These are phyloP conservation scores for Carterocephalus palaemon DNA, from an alignment of 2,888 invertebrate genomes.

Conservation along the genomic window DNA sequence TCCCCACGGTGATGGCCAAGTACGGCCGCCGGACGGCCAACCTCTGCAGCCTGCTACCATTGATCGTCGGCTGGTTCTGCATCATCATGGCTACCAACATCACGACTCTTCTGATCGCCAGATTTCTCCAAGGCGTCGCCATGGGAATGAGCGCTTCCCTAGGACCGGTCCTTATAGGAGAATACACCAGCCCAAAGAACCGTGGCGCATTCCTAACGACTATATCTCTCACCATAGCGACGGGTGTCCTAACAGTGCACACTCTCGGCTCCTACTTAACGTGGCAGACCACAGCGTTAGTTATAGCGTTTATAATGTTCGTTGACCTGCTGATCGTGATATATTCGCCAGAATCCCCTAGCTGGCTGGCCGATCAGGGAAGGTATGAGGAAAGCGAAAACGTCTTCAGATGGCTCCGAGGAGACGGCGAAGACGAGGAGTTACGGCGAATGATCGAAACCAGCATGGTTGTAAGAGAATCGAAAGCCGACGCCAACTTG, in stretches of 20 bases:
- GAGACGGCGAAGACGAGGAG: constrained; percentile 60
- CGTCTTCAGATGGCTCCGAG: constrained; percentile 78
- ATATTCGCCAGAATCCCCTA: constrained; percentile 80
- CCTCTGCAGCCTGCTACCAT: constrained; percentile 62
- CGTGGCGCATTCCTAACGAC: constrained; percentile 80
- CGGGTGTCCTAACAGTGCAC: constrained; percentile 80
- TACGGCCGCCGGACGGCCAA: constrained; percentile 75
- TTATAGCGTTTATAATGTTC: constrained; percentile 65
- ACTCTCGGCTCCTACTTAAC: constrained; percentile 76
- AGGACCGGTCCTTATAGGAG: constrained; percentile 73
- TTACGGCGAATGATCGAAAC: constrained; percentile 48
- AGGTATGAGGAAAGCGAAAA: constrained; percentile 71
- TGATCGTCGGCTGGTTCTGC: constrained; percentile 74
- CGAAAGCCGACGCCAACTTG: constrained; percentile 38
- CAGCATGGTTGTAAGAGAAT: constrained; percentile 44
- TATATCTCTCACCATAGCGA: constrained; percentile 78
- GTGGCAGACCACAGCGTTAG: constrained; percentile 76
- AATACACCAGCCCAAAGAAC: constrained; percentile 76
- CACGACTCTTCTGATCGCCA: constrained; percentile 45
- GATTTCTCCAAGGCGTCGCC: constrained; percentile 63
- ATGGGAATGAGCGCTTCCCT: constrained; percentile 74
- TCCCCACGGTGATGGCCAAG: constrained; percentile 69
- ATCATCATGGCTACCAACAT: constrained; percentile 60
- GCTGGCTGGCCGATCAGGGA: constrained; percentile 80
- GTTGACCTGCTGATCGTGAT: constrained; percentile 59